phyloP scores from a whole-genome alignment of 2,797 vertebrate genomes.

The Bryconaethiops microstoma region DNA sequence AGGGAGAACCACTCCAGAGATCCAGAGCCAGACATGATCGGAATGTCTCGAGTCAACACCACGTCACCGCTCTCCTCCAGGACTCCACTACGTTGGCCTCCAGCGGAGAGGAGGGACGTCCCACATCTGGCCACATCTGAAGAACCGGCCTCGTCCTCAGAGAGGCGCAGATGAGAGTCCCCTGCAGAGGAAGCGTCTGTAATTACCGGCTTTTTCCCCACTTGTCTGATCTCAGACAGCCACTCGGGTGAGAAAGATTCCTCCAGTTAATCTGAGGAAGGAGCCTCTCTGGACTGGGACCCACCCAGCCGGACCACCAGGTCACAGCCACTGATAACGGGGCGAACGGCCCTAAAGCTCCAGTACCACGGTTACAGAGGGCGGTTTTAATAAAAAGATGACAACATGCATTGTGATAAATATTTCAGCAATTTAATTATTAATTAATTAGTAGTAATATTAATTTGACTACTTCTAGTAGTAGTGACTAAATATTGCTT shows the following conservation, averaged over 20 bases:
- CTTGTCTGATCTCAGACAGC: conserved; percentile 32
- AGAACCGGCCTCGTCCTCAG: background rate
- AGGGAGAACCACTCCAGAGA: conserved; percentile 40
- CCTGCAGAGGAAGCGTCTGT: conserved; percentile 32
- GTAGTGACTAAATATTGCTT: too few relatives aligned
- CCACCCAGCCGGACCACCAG: background rate
- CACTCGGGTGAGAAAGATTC: conserved; percentile 9
- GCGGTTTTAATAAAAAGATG: too few relatives aligned
- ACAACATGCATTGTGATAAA: too few relatives aligned
- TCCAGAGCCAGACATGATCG: conserved; percentile 62
- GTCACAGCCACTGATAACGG: background rate
- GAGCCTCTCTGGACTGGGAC: background rate
- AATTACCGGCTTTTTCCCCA: conserved; percentile 36
- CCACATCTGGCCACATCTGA: conserved; percentile 18
- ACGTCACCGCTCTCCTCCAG: conserved; percentile 34
- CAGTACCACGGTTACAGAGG: too few relatives aligned
- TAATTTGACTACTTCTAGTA: too few relatives aligned
- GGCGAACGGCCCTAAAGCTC: background rate
- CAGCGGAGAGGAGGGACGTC: background rate
- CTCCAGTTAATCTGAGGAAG: conserved; percentile 35
- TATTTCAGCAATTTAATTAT: too few relatives aligned
- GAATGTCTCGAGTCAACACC: conserved; percentile 63
- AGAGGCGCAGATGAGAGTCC: conserved; percentile 39
- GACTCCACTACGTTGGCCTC: background rate
- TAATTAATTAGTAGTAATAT: too few relatives aligned